A percentile compares a stretch with the other conserved stretches of the same genome.
Evolutionary conservation across 2,888 invertebrate genomes (phyloP).

Genomic region (Pinctada fucata): DNA sequence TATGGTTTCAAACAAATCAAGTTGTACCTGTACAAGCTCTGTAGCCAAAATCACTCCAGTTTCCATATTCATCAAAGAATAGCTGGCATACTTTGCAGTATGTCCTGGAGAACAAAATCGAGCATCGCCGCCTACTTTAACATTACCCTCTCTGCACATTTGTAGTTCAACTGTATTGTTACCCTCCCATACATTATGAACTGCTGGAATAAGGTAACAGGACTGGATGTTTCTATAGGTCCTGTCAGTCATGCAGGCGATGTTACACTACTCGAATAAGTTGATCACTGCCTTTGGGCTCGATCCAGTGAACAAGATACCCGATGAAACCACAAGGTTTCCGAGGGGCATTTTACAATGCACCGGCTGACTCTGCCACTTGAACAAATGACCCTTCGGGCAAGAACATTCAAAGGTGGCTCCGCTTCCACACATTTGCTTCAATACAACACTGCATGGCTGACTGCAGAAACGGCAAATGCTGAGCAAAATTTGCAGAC

Average conservation of each 20-base stretch:
- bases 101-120: slow-evolving; percentile 30
- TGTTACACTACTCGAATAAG: not conserved
- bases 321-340: not conserved
- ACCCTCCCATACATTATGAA: not conserved
- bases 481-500: not conserved
- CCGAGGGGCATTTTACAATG: not conserved
- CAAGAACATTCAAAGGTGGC: not conserved
- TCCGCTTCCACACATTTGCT: not conserved
- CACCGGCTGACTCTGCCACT: not conserved
- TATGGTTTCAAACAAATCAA: no score
- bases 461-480: not conserved
- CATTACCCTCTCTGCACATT: not conserved
- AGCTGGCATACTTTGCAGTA: slow-evolving; percentile 24
- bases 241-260: not conserved
- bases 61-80: slow-evolving; percentile 18
- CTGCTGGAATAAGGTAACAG: not conserved
- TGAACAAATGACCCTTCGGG: not conserved
- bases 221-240: not conserved
- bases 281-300: not conserved
- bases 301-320: not conserved
- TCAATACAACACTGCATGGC: not conserved
- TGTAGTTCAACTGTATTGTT: not conserved
- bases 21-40: slow-evolving; percentile 29
- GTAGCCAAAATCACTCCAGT: slow-evolving; percentile 3
- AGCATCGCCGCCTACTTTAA: slow-evolving; percentile 24